phyloP scores from a whole-genome alignment of 2,888 invertebrate species.

The Stenotaenia linearis region DNA sequence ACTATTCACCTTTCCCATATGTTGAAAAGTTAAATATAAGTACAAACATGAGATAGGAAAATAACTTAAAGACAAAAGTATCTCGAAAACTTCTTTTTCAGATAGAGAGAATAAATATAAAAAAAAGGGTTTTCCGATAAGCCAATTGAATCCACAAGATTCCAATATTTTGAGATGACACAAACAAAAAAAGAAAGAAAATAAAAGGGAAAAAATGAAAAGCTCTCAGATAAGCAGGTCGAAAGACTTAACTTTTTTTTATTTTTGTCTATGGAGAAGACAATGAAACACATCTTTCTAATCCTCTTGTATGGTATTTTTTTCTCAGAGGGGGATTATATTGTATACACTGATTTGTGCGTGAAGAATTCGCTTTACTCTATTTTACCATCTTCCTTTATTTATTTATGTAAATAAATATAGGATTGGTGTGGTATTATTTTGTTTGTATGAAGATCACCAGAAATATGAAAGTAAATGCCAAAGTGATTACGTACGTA shows the following conservation, averaged over 20 bases:
- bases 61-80: not conserved
- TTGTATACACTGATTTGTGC: not conserved
- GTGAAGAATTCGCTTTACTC: not conserved
- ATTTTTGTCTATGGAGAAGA: not conserved
- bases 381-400: not conserved
- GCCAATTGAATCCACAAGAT: not conserved
- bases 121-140: too few species aligned
- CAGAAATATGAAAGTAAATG: too few species aligned
- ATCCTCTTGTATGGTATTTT: not conserved
- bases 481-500: too few species aligned
- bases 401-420: too few species aligned
- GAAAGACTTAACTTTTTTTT: not conserved
- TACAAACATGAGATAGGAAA: not conserved
- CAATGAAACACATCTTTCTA: slow-evolving; percentile 5
- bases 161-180: not conserved
- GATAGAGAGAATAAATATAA: not conserved
- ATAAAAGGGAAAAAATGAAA: not conserved
- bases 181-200: not conserved
- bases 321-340: not conserved
- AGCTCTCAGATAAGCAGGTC: not conserved
- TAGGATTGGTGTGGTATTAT: too few species aligned
- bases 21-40: not conserved
- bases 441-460: too few species aligned
- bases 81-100: not conserved
- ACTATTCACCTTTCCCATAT: not conserved